Base-by-base conservation (phyloP, 2,797 vertebrate species). In the Hypotaenidia philippensis region DNA sequence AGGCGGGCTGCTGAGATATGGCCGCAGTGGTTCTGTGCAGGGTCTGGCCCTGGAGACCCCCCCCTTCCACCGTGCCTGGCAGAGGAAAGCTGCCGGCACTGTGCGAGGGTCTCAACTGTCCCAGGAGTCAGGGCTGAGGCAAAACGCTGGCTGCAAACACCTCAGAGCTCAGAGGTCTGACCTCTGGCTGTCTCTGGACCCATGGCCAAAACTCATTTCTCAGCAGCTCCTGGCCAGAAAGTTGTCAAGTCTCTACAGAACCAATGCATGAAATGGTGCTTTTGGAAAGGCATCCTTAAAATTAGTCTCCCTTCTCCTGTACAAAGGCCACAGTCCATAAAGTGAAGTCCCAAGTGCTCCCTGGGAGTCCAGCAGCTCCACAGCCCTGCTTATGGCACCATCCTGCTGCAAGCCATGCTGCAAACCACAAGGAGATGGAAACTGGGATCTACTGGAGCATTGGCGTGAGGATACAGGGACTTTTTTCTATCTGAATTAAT, bases 371-470 rank as follows among this genome's bases (percentile, higher is more conserved):
- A 11, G 61, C 57, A 53, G 22, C 6, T 9, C 36, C n/a, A 5
- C 10, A 5, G 31, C 47, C 34, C 34, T 17, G 38, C 65, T 77
- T 14, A 40, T 44, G 25, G n/a, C 36, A 5, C n/a, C 1, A 0
- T 19, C 21, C 61, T 3, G 0, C 76, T 49, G 26, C 40, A 50
- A 40, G 32, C 3, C 40, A 20, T 11, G 16, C n/a, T 10, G 13
- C 41, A 59, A 8, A 56, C 9, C 66, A 52, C 4, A 3, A 9
- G 22, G 89, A 64, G 66, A 21, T 15, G 47, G 59, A 20, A 47
- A 27, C 36, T 7, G 49, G 63, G 45, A 61, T 8, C 56, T 18
- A 16, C 20, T 1, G 0, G 63, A 6, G 25, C 13, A 0, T 44
- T 49, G n/a, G 17, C 49, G 25, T 1, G 31, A 56, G 70, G 41